phyloP scores from a whole-genome alignment of 2,888 invertebrate genomes.

The Blastobasis adustella region DNA sequence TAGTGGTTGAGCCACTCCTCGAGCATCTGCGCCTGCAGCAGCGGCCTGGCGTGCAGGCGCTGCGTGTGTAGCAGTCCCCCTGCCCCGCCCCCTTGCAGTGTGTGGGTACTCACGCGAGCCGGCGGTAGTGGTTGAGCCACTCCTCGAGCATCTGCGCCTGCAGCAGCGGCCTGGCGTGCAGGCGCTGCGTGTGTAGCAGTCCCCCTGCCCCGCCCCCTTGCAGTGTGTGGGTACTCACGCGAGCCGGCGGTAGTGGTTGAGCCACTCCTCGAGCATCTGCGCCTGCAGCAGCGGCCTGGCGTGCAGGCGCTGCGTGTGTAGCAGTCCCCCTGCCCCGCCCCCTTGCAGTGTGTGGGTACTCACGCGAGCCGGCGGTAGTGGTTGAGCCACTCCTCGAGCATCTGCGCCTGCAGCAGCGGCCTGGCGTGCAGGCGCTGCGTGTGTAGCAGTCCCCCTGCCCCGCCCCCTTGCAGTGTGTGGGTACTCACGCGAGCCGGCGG shows the following conservation, averaged over 20 bases:
- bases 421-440: background rate
- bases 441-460: too few relatives aligned
- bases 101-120: constrained; percentile 63
- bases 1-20: constrained; percentile 87
- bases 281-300: constrained; percentile 89
- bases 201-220: too few relatives aligned
- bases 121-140: constrained; percentile 92
- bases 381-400: constrained; percentile 81
- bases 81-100: background rate
- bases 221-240: constrained; percentile 74
- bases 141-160: constrained; percentile 76
- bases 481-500: background rate
- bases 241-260: background rate
- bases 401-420: background rate
- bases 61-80: too few relatives aligned
- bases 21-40: background rate
- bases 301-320: constrained; percentile 74
- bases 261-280: constrained; percentile 80
- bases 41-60: background rate
- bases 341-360: constrained; percentile 93
- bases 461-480: background rate
- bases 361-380: constrained; percentile 87
- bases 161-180: constrained; percentile 80
- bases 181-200: background rate
- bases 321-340: too few relatives aligned